Percentiles rank a stretch among this genome's conserved stretches.
Conservation (phyloP, 2,888 invertebrate species). For the Argyresthia goedartella region DNA sequence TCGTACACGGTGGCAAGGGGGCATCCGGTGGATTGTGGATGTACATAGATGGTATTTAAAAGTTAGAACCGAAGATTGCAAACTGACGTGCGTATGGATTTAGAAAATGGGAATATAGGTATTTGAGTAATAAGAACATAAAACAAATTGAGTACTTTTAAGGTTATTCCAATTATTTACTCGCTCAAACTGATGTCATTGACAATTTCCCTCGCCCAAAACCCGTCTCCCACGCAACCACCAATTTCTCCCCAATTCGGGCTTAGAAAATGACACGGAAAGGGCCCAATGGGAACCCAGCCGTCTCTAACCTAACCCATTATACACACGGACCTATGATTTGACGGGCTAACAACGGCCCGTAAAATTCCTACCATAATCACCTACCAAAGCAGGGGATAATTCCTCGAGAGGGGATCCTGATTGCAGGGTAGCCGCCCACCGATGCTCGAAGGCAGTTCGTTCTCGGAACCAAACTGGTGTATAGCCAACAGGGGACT, state of each 20-base stretch:
- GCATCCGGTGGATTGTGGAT: too few relatives aligned
- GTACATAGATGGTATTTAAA: too few relatives aligned
- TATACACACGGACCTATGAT: slow-evolving; percentile 53
- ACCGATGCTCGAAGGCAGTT: slow-evolving; percentile 17
- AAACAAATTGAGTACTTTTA: too few relatives aligned
- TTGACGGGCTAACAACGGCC: slow-evolving; percentile 49
- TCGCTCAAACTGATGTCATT: slow-evolving; percentile 8
- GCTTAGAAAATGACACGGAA: slow-evolving; percentile 52
- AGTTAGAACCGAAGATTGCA: too few relatives aligned
- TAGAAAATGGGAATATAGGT: too few relatives aligned
- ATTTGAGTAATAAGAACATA: too few relatives aligned
- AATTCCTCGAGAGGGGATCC: slow-evolving; percentile 16
- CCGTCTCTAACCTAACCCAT: slow-evolving; percentile 34
- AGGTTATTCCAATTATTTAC: too few relatives aligned
- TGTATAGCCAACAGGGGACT: background rate
- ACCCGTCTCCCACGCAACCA: background rate
- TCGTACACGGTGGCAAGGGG: too few relatives aligned
- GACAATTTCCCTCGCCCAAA: background rate
- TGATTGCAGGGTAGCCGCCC: slow-evolving; percentile 66
- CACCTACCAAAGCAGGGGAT: slow-evolving; percentile 37
- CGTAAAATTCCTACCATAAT: slow-evolving; percentile 60
- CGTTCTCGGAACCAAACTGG: background rate
- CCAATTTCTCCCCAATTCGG: slow-evolving; percentile 10
- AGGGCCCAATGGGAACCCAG: slow-evolving; percentile 29
- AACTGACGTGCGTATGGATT: too few relatives aligned